A percentile compares a stretch with the other conserved stretches of the same genome.
These are phyloP conservation scores for Peromyscus eremicus DNA, from an alignment of 2,797 vertebrate genomes.

Conservation along the genomic window DNA sequence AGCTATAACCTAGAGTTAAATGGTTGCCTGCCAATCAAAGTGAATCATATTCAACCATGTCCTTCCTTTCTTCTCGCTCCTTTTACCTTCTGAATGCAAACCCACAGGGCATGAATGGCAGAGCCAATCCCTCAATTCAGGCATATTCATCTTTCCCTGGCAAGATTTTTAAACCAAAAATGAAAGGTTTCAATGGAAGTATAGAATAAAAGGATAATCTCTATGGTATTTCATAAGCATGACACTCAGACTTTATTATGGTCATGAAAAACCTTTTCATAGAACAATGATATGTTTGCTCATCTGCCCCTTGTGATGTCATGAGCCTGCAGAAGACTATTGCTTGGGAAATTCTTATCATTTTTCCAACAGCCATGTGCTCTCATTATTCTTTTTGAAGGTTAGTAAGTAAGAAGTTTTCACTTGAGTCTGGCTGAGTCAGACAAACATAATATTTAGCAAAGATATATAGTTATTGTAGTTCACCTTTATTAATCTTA, in stretches of 20 bases:
- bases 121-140: constrained; percentile 63
- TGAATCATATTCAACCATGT: constrained; percentile 22
- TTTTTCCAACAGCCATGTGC: constrained; percentile 29
- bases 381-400: constrained; percentile 75
- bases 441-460: constrained; percentile 63
- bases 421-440: constrained; percentile 10
- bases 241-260: constrained; percentile 54
- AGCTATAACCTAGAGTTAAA: constrained; percentile 52
- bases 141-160: constrained; percentile 68
- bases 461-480: constrained; percentile 65
- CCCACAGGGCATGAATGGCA: constrained; percentile 46
- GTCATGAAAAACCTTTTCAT: constrained; percentile 66
- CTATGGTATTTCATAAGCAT: constrained; percentile 64
- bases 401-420: background rate
- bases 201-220: constrained; percentile 74
- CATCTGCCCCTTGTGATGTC: background rate
- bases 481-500: constrained; percentile 74
- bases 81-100: constrained; percentile 67
- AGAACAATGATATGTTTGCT: constrained; percentile 63
- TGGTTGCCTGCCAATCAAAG: constrained; percentile 25
- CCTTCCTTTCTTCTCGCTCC: background rate
- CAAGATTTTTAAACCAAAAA: constrained; percentile 73
- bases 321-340: background rate
- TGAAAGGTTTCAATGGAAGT: constrained; percentile 58
- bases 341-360: constrained; percentile 19